A percentile compares a stretch with the other conserved stretches of the same genome.
Evolutionary conservation across 2,113 vertebrate species (phyloP).

Genomic region (Ceyx cyanopectus): DNA sequence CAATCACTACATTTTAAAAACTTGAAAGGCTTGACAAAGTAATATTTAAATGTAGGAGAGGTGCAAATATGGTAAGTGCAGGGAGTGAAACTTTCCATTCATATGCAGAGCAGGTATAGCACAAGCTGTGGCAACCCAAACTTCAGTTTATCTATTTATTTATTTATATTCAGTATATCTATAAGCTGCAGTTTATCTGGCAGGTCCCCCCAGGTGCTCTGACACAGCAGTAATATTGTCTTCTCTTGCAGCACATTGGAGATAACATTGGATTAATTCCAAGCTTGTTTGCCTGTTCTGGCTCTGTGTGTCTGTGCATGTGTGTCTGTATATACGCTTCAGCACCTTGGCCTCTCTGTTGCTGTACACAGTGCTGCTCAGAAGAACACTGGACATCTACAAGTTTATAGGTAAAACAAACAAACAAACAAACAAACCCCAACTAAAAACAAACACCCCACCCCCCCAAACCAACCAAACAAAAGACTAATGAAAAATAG

Average conservation of each 20-base stretch:
- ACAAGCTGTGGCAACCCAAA: not conserved
- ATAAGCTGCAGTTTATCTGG: too few relatives aligned
- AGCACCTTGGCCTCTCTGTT: not conserved
- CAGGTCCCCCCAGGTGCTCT: not conserved
- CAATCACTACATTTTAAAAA: not conserved
- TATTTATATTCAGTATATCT: too few relatives aligned
- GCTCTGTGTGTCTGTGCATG: not conserved
- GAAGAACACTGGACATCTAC: not conserved
- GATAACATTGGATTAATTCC: not conserved
- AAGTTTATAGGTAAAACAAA: not conserved
- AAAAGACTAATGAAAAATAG: not conserved
- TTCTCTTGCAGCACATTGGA: not conserved
- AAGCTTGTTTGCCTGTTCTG: not conserved
- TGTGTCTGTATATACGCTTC: not conserved
- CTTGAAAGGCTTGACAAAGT: not conserved
- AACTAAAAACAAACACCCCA: too few relatives aligned
- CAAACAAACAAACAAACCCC: not conserved
- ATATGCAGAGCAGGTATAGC: constrained; percentile 18
- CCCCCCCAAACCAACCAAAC: too few relatives aligned
- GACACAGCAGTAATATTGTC: not conserved
- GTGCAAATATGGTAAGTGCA: not conserved
- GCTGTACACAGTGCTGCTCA: accelerated
- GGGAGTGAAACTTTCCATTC: not conserved
- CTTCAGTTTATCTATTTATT: not conserved
- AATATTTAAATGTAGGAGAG: constrained; percentile 16